phyloP scores from a whole-genome alignment of 2,888 invertebrate genomes.

The Luperina testacea region DNA sequence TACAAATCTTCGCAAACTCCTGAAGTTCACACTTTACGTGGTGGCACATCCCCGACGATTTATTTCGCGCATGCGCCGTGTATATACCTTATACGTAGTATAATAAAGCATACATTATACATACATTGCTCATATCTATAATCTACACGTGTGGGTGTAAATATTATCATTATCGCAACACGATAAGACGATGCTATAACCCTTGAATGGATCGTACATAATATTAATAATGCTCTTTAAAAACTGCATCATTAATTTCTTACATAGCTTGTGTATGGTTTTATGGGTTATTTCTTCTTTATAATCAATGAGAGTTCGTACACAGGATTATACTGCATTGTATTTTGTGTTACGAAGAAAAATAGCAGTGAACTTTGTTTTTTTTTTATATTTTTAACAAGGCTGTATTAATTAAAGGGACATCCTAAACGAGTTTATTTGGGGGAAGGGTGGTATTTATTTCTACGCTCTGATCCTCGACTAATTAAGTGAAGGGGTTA shows the following conservation, averaged over 20 bases:
- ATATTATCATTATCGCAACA: slow-evolving; percentile 62
- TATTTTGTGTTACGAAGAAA: background rate
- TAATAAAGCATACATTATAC: slow-evolving; percentile 7
- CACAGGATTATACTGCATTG: no score
- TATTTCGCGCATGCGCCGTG: slow-evolving; percentile 49
- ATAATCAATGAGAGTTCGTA: background rate
- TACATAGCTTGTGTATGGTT: background rate
- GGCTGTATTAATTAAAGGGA: background rate
- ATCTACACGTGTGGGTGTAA: slow-evolving; percentile 66
- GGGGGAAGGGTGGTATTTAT: background rate
- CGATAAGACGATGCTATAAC: slow-evolving; percentile 64
- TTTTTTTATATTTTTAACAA: background rate
- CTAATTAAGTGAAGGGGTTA: slow-evolving; percentile 13
- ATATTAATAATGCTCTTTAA: slow-evolving; percentile 53
- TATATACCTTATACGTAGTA: slow-evolving; percentile 31
- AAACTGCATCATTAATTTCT: slow-evolving; percentile 18
- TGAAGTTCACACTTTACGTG: slow-evolving; percentile 33
- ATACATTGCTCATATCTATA: slow-evolving; percentile 43
- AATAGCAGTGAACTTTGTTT: background rate
- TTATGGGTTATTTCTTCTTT: background rate
- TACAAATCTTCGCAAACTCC: background rate
- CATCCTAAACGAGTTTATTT: slow-evolving; percentile 1
- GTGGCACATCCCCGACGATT: slow-evolving; percentile 8
- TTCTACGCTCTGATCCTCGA: background rate
- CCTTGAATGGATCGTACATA: slow-evolving; percentile 60